Percentiles rank a stretch among this genome's conserved stretches.
phyloP scores from a whole-genome alignment of 2,113 vertebrate species.

The Thymallus thymallus region DNA sequence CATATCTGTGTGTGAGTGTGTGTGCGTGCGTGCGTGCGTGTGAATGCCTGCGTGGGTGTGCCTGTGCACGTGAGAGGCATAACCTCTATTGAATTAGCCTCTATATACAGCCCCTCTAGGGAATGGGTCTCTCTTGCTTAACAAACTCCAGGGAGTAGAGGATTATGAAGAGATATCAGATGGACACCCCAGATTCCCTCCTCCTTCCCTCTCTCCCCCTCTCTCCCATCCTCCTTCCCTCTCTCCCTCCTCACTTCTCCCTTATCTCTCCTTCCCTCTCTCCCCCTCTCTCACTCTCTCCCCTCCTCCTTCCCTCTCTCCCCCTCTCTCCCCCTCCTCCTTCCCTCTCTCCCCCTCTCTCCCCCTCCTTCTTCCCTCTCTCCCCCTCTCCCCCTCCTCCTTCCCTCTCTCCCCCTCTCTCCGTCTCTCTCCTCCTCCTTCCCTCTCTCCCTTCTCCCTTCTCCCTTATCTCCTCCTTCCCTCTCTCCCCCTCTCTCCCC shows the following conservation, averaged over 20 bases:
- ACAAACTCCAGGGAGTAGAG: constrained; percentile 81
- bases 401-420: constrained; percentile 12
- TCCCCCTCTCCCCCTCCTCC: not conserved
- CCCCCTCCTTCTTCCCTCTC: constrained; percentile 20
- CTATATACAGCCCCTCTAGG: constrained; percentile 55
- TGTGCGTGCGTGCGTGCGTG: not conserved
- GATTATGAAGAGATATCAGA: constrained; percentile 87
- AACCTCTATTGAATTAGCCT: constrained; percentile 57
- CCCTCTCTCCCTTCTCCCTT: constrained; percentile 82
- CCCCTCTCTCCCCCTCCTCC: no score
- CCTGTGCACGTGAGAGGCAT: not conserved
- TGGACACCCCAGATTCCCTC: constrained; percentile 64
- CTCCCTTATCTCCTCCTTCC: constrained; percentile 25
- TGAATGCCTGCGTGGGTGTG: not conserved
- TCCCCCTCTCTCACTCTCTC: not conserved
- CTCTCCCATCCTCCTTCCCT: constrained; percentile 27
- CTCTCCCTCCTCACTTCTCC: constrained; percentile 14
- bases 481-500: not conserved
- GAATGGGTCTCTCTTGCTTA: constrained; percentile 69
- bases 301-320: not conserved
- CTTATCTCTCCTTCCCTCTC: constrained; percentile 47
- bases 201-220: constrained; percentile 31
- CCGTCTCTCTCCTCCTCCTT: constrained; percentile 59
- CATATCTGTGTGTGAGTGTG: not conserved
- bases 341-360: constrained; percentile 36